A percentile compares a stretch with the other conserved stretches of the same genome.
Conservation (phyloP, 2,888 invertebrate species). For the Plebejus melissa region DNA sequence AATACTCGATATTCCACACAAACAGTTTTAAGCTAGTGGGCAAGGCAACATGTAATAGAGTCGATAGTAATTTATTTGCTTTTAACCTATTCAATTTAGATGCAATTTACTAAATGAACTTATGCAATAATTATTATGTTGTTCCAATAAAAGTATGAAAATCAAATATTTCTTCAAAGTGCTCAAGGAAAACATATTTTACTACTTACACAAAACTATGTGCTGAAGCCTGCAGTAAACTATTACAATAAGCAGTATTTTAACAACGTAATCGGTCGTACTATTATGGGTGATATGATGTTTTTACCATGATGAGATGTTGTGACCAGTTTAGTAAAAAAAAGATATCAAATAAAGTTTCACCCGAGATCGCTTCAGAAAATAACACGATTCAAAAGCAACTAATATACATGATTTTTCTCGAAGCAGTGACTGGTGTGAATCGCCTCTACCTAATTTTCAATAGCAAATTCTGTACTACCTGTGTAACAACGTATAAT, state of each 20-base stretch:
- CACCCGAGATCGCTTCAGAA: not conserved
- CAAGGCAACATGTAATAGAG: not conserved
- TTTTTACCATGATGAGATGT: too few relatives aligned
- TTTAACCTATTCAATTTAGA: not conserved
- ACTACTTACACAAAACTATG: not conserved
- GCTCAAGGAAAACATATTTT: not conserved
- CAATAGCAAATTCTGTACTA: not conserved
- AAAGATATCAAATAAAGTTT: not conserved
- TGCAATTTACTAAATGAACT: slow-evolving; percentile 3
- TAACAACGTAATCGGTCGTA: not conserved
- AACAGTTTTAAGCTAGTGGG: too few relatives aligned
- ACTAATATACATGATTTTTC: slow-evolving; percentile 20
- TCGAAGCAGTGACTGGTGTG: slow-evolving; percentile 24
- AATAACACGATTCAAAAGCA: not conserved
- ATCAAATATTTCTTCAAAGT: not conserved
- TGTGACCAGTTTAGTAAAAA: not conserved
- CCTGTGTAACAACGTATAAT: not conserved
- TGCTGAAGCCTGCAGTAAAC: not conserved
- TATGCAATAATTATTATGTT: not conserved
- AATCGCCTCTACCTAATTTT: slow-evolving; percentile 29
- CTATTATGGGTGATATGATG: too few relatives aligned
- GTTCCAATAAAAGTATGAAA: not conserved
- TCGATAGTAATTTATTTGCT: not conserved
- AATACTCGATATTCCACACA: too few relatives aligned
- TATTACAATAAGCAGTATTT: not conserved